Percentiles rank a stretch among this genome's conserved stretches.
phyloP scores from a whole-genome alignment of 2,888 invertebrate genomes.

The Limenitis arthemis region DNA sequence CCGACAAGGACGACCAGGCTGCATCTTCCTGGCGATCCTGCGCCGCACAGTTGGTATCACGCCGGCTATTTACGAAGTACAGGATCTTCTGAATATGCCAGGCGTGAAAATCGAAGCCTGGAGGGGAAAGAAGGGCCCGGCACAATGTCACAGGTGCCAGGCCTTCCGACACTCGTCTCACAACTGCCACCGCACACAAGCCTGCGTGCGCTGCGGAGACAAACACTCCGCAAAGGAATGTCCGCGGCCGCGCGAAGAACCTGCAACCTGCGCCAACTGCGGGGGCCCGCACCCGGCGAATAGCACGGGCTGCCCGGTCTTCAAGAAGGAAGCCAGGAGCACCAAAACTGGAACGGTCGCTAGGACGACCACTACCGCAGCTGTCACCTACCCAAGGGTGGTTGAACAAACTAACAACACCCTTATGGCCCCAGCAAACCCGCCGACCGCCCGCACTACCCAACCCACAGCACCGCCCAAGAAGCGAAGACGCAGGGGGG shows the following conservation, averaged over 20 bases:
- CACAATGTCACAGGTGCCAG: too few species aligned
- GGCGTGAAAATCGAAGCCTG: too few species aligned
- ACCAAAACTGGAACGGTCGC: not conserved
- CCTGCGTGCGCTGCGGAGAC: constrained; percentile 7
- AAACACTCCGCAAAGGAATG: constrained; percentile 6
- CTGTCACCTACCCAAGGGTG: not conserved
- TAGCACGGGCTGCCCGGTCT: not conserved
- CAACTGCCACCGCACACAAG: constrained; percentile 5
- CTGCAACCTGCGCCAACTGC: not conserved
- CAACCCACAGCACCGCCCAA: too few species aligned
- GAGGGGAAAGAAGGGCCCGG: too few species aligned
- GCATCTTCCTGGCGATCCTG: not conserved
- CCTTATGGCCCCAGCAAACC: not conserved
- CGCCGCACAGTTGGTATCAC: not conserved
- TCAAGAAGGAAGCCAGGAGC: not conserved
- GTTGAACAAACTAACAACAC: not conserved
- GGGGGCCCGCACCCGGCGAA: too few species aligned
- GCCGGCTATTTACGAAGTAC: not conserved
- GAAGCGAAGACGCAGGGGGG: too few species aligned
- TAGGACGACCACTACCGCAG: not conserved
- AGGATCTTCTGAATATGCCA: too few species aligned
- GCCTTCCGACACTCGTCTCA: constrained; percentile 17
- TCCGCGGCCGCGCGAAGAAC: not conserved
- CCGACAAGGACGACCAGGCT: not conserved
- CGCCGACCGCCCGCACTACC: too few species aligned